Base-by-base conservation (phyloP, 2,888 invertebrate species). In the Monoplex corrugatus region DNA sequence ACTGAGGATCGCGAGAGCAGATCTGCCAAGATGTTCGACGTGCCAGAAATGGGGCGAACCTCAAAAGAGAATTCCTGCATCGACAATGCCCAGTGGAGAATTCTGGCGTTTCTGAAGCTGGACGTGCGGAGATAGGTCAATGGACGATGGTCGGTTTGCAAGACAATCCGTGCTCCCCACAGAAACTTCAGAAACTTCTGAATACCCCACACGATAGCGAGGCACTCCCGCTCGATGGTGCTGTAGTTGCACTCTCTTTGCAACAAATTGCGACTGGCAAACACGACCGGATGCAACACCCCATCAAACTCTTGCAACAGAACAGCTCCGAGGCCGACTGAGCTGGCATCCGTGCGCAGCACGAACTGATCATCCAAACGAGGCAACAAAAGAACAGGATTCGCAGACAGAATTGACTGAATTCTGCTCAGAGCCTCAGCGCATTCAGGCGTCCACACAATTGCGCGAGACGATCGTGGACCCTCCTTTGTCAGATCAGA, bases 381-480 rank as follows among this genome's bases (percentile, higher is more conserved):
- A 23, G 63, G 63, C 8, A 50, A 16, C n/a, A 68, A 68, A 23
- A 92, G 85, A 38, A 92, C 75, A 32, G 90, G 91, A 40, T 91
- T 72, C 35, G 86, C 63, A 6, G 87, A 90, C 19, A 92, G 72
- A 35, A 88, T 80, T 32, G 82, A 35, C 80, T 92, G 89, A 35
- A 91, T 72, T 6, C 32, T 72, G 5, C 89, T 38, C 68, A 92
- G 91, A 23, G 92, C 88, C 19, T 82, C 83, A n/a, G 91, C 84
- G 87, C 89, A 90, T 19, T 89, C 87, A 16, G 88, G 82, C n/a
- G 87, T 85, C 91, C 92, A 92, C 63, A 83, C 68, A 32, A 35
- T 45, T 75, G 28, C n/a, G 28, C 63, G 63, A 28, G 63, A 68
- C 63, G 63, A 68, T 28, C 63, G 63, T 28, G n/a, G 63, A 68